Evolutionary conservation across 64 coral and sea anemone species (phyloP), one percentile per base, ranked within the genome.

Genomic region (Pocillopora verrucosa): DNA sequence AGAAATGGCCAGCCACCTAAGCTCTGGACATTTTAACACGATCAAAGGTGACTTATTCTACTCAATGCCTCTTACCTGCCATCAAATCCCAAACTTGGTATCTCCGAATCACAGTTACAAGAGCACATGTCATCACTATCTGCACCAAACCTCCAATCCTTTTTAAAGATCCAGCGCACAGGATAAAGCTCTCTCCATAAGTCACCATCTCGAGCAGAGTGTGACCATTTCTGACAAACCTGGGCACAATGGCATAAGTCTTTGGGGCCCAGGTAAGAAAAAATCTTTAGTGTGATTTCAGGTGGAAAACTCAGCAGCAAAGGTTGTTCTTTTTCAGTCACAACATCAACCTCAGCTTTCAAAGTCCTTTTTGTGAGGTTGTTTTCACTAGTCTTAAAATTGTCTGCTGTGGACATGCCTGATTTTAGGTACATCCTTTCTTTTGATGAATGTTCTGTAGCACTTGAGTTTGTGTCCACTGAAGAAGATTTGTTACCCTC

Each of bases 101-200:
- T 36, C 12, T 89, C 86, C 24, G 86, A 75, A 64, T 89, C 90
- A 91, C 88, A 90, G 61, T 98, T 92, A 80, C 93, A 98, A 16
- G 59, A 73, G 77, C 93, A 95, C 9, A 38, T 16, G 34, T 98
- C 93, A 34, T 88, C 78, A 12, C 74, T 90, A 90, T 90, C 89
- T 56, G 11, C 30, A 25, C 78, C 93, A 75, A 94, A 92, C 34
- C 93, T 35, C 96, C 96, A 98, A 89, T 98, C 96, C 73, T 91
- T 95, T 61, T 15, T 74, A 76, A 90, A 98, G 73, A 98, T 95
- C 96, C 96, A 98, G 5, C 96, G 86, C 17, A 93, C 96, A 58
- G 96, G 96, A 34, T 92, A 90, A 34, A 98, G 86, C 25, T 95
- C 81, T 87, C 92, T 87, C 96, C 96, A 98, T 24, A 98, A 63